Conservation (phyloP, 2,113 vertebrate species). For the Centropus bengalensis region DNA sequence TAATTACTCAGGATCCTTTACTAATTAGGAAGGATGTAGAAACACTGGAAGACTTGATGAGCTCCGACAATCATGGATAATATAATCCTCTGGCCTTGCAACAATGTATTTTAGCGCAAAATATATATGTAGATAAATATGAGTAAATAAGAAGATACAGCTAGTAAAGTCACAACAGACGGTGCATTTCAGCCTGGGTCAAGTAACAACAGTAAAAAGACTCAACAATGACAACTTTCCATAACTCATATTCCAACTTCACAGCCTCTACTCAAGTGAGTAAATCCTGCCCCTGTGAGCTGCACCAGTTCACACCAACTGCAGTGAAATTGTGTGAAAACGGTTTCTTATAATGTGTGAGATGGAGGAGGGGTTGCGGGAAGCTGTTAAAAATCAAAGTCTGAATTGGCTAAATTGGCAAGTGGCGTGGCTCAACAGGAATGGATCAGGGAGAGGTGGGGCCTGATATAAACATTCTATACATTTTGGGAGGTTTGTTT, state of each 20-base stretch:
- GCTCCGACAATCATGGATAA: neutral
- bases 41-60: neutral
- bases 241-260: neutral
- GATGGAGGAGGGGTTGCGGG: neutral
- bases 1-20: conserved; percentile 11
- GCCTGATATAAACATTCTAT: conserved; percentile 29
- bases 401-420: neutral
- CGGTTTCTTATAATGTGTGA: neutral
- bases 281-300: neutral
- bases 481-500: conserved; percentile 43
- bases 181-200: neutral
- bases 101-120: neutral
- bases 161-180: neutral
- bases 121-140: neutral
- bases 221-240: neutral
- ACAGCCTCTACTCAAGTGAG: neutral
- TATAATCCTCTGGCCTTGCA: neutral
- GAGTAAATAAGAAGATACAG: neutral
- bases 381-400: conserved; percentile 11
- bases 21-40: conserved; percentile 34
- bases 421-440: neutral
- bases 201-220: neutral
- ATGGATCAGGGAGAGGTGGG: neutral
- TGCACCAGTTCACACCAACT: neutral
- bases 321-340: neutral